Conservation (phyloP, 2,888 invertebrate species). For the Acanthoscelides obtectus region DNA sequence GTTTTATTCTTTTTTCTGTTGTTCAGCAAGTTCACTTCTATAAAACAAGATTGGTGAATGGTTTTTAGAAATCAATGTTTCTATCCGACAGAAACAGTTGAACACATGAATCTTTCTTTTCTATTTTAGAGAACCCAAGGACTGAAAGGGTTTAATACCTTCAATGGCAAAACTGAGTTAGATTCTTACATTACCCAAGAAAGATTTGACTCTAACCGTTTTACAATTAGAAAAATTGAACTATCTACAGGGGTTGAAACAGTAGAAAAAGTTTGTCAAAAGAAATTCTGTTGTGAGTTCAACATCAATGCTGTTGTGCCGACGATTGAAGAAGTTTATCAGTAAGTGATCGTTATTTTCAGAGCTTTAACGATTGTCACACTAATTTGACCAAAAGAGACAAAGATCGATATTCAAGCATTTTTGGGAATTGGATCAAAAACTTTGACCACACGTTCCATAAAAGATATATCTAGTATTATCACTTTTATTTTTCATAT, state of each 20-base stretch:
- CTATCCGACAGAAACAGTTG: slow-evolving; percentile 23
- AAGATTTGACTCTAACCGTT: not conserved
- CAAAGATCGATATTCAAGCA: too few species aligned
- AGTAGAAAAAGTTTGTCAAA: slow-evolving; percentile 23
- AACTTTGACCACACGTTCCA: too few species aligned
- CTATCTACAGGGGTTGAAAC: slow-evolving; percentile 8
- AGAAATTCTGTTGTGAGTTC: slow-evolving; percentile 29
- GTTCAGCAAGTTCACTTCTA: not conserved
- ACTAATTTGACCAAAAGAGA: too few species aligned
- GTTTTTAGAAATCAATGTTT: slow-evolving; percentile 6
- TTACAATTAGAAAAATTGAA: not conserved
- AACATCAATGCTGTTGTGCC: slow-evolving; percentile 15
- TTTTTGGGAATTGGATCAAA: too few species aligned
- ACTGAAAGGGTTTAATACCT: slow-evolving; percentile 7
- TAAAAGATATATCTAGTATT: too few species aligned
- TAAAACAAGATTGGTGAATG: too few species aligned
- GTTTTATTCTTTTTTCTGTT: not conserved
- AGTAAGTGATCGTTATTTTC: slow-evolving; percentile 27
- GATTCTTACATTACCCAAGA: not conserved
- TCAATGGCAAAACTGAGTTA: slow-evolving; percentile 16
- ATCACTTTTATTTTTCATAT: too few species aligned
- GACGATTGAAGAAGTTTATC: slow-evolving; percentile 25
- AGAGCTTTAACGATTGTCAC: too few species aligned
- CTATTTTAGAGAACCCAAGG: slow-evolving; percentile 3
- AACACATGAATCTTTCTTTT: too few species aligned